These are phyloP conservation scores for Xanthia icteritia DNA, from an alignment of 2,888 invertebrate species.

Conservation along the genomic window DNA sequence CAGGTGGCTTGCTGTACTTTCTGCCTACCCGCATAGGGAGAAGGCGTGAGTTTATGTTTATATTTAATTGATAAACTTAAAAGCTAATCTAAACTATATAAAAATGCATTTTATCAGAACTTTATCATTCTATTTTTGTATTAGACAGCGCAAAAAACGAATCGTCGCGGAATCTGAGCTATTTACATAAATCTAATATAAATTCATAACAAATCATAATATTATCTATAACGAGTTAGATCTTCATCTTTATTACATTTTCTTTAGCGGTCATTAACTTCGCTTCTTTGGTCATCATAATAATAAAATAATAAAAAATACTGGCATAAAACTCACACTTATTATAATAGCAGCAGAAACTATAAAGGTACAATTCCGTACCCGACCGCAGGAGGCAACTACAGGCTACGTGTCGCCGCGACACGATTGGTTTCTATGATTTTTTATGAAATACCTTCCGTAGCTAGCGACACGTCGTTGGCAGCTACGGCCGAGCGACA, in stretches of 20 bases:
- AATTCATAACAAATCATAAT: slow-evolving; percentile 15
- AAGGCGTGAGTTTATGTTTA: too few species aligned
- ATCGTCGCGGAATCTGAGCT: not conserved
- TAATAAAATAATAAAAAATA: not conserved
- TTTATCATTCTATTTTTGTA: not conserved
- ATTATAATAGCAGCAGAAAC: not conserved
- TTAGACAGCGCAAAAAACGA: slow-evolving; percentile 2
- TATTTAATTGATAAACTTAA: not conserved
- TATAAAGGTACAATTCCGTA: too few species aligned
- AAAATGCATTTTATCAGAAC: not conserved
- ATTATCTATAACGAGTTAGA: not conserved
- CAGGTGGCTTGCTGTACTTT: too few species aligned
- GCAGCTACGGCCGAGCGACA: too few species aligned
- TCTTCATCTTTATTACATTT: slow-evolving; percentile 8
- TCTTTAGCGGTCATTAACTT: slow-evolving; percentile 27
- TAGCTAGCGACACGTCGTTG: too few species aligned
- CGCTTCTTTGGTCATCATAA: not conserved
- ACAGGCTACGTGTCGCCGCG: too few species aligned
- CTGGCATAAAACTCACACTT: not conserved
- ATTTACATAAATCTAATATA: slow-evolving; percentile 27
- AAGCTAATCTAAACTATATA: not conserved
- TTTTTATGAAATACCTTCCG: too few species aligned
- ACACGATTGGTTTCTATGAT: too few species aligned
- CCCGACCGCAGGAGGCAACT: too few species aligned
- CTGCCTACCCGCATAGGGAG: too few species aligned